phyloP scores from a whole-genome alignment of 2,113 vertebrate species.

The Clarias magur region DNA sequence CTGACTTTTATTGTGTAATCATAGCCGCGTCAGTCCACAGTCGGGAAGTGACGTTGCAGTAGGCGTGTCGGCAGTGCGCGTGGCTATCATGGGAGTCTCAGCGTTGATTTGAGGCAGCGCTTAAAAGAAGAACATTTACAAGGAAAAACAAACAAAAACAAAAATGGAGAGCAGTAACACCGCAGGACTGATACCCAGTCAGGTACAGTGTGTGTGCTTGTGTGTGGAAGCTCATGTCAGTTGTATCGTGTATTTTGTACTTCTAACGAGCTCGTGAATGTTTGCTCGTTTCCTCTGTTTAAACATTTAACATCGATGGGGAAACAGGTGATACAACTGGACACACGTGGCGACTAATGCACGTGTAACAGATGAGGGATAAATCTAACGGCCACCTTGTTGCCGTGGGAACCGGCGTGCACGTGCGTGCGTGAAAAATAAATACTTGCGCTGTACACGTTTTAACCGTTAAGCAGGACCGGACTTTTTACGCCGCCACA shows the following conservation, averaged over 20 bases:
- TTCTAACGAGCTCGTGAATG: background rate
- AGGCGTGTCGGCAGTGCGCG: background rate
- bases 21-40: background rate
- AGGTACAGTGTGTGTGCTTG: background rate
- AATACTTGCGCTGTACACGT: background rate
- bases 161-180: background rate
- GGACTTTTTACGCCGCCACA: background rate
- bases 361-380: too few relatives aligned
- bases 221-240: too few relatives aligned
- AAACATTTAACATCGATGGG: background rate
- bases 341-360: too few relatives aligned
- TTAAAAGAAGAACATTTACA: background rate
- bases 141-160: background rate
- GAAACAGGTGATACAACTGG: too few relatives aligned
- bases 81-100: background rate
- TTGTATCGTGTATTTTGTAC: background rate
- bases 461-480: too few relatives aligned
- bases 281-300: background rate
- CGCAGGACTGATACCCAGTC: background rate
- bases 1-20: slow-evolving; percentile 37
- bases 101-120: background rate
- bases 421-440: background rate
- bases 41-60: background rate
- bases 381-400: background rate
- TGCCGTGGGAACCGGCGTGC: background rate